Conservation (phyloP, 2,113 vertebrate genomes). For the Rhodinocichla rosea region DNA sequence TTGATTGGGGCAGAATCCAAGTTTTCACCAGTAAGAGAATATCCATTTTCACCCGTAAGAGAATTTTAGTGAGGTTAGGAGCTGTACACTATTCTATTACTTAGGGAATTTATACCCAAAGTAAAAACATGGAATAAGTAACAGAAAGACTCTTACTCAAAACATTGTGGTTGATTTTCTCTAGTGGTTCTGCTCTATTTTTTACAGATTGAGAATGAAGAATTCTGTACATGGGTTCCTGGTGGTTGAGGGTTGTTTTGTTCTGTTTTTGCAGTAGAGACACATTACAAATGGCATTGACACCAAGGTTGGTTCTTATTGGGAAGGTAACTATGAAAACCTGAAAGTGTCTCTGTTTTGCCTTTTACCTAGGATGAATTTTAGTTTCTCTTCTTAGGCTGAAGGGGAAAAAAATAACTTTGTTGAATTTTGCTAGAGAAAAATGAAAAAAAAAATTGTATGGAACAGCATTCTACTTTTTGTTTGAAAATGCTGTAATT, state of each 20-base stretch:
- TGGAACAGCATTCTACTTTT: background rate
- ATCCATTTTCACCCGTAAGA: background rate
- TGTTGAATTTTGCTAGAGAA: background rate
- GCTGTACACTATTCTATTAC: background rate
- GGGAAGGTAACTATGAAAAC: background rate
- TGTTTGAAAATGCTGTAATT: background rate
- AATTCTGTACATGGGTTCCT: background rate
- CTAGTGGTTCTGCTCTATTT: background rate
- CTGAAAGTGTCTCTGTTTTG: background rate
- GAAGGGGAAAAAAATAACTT: background rate
- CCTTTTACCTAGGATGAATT: background rate
- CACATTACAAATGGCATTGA: background rate
- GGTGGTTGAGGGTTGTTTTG: background rate
- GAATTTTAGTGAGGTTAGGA: background rate
- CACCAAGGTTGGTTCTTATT: background rate
- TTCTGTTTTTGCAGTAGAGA: background rate
- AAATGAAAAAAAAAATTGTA: background rate
- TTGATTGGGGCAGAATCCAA: background rate
- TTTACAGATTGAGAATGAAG: background rate
- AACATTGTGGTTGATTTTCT: background rate
- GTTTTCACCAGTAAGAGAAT: background rate
- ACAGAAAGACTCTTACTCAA: background rate
- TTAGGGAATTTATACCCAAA: background rate
- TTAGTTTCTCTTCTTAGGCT: background rate
- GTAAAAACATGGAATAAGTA: background rate